These are phyloP conservation scores for Pocota personata DNA, from an alignment of 2,888 invertebrate species.

Conservation along the genomic window DNA sequence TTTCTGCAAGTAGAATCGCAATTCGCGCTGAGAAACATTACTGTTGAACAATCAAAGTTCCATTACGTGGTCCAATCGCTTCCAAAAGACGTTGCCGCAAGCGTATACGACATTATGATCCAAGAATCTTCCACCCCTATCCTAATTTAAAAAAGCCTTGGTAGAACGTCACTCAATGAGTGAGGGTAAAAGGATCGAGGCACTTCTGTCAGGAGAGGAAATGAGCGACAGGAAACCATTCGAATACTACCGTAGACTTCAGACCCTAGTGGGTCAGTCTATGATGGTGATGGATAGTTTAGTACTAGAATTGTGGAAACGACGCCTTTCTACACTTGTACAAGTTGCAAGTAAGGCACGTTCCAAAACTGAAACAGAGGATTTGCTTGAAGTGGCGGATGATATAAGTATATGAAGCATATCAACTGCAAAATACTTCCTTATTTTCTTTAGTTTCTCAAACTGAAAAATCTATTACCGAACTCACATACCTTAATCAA, in stretches of 20 bases:
- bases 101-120: neutral
- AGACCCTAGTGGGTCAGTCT: too few relatives aligned
- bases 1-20: too few relatives aligned
- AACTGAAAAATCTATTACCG: neutral
- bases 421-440: neutral
- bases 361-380: neutral
- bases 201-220: too few relatives aligned
- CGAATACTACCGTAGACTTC: too few relatives aligned
- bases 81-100: neutral
- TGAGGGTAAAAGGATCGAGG: too few relatives aligned
- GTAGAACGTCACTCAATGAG: too few relatives aligned
- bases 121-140: neutral
- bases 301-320: too few relatives aligned
- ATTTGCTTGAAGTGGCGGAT: too few relatives aligned
- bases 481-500: neutral
- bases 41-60: too few relatives aligned
- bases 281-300: too few relatives aligned
- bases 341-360: neutral
- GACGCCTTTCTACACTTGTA: conserved; percentile 16
- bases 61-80: neutral
- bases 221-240: too few relatives aligned
- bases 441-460: neutral
- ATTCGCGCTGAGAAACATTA: too few relatives aligned
- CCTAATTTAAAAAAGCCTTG: neutral
- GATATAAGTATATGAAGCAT: neutral